Conservation (phyloP, 2,113 vertebrate species). For the Cebus imitator region DNA sequence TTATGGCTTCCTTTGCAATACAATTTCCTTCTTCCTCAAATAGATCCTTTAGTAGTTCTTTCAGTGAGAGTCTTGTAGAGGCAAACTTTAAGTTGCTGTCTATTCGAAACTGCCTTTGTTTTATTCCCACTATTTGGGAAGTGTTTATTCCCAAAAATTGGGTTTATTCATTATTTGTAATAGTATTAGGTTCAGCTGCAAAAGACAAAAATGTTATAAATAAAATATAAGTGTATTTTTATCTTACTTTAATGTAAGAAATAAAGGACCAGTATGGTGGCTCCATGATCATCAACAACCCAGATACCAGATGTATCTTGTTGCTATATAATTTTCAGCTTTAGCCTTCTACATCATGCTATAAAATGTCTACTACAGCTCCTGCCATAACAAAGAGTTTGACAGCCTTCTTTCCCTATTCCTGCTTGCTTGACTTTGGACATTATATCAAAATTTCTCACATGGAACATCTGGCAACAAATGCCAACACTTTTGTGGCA, state of each 20-base stretch:
- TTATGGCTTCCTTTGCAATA: not conserved
- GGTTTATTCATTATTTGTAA: not conserved
- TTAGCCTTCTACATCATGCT: not conserved
- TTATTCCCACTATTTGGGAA: not conserved
- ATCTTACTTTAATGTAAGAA: not conserved
- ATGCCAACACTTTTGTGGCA: not conserved
- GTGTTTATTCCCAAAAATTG: too few species aligned
- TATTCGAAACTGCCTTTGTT: not conserved
- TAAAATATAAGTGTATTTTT: not conserved
- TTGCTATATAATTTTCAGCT: not conserved
- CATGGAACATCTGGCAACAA: not conserved
- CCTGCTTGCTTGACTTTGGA: not conserved
- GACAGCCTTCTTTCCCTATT: not conserved
- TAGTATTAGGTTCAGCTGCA: not conserved
- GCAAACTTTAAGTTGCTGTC: not conserved
- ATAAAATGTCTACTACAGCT: not conserved
- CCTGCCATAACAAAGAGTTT: not conserved
- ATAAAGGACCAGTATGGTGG: not conserved
- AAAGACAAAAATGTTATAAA: not conserved
- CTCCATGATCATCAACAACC: not conserved
- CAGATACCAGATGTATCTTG: not conserved
- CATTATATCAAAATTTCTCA: not conserved
- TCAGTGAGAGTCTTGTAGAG: not conserved
- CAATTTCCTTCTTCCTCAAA: not conserved
- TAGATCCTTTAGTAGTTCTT: not conserved